phyloP scores from a whole-genome alignment of 35 echinoderm and acorn worm genomes.

The Eucidaris tribuloides region DNA sequence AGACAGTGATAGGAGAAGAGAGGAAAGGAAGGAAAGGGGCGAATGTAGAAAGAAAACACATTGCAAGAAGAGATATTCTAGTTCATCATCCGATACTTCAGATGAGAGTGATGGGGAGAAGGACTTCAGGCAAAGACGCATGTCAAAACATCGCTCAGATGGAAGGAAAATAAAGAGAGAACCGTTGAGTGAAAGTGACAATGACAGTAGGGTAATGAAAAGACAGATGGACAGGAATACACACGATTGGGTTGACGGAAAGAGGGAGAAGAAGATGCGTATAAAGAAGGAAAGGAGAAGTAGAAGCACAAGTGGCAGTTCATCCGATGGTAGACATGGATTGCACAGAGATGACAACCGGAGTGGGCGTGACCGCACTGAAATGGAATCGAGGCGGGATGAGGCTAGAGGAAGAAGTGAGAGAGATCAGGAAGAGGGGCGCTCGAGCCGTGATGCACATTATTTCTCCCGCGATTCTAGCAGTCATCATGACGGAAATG shows the following conservation, averaged over 20 bases:
- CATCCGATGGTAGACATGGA: not conserved
- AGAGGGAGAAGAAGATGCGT: too few species aligned
- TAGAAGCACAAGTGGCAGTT: not conserved
- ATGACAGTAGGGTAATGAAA: too few species aligned
- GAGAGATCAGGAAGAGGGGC: not conserved
- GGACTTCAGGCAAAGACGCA: not conserved
- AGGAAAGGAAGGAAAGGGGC: conserved; percentile 13
- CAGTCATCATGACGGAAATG: not conserved
- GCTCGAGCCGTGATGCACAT: not conserved
- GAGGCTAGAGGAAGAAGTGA: not conserved
- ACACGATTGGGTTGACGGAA: not conserved
- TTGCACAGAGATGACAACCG: not conserved
- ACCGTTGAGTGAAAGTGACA: not conserved
- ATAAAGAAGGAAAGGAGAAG: not conserved
- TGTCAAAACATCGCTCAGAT: not conserved
- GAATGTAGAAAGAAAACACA: conserved; percentile 1
- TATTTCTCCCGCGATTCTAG: too few species aligned
- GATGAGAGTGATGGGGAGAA: not conserved
- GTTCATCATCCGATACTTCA: not conserved
- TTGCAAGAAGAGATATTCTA: not conserved
- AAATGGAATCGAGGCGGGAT: not conserved
- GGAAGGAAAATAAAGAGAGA: conserved; percentile 18
- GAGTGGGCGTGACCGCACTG: not conserved
- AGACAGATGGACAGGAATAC: not conserved
- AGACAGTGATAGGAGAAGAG: conserved; percentile 3